These are phyloP conservation scores for Archaeoteleia sp. DNA, from an alignment of 2,888 invertebrate genomes.

Conservation along the genomic window DNA sequence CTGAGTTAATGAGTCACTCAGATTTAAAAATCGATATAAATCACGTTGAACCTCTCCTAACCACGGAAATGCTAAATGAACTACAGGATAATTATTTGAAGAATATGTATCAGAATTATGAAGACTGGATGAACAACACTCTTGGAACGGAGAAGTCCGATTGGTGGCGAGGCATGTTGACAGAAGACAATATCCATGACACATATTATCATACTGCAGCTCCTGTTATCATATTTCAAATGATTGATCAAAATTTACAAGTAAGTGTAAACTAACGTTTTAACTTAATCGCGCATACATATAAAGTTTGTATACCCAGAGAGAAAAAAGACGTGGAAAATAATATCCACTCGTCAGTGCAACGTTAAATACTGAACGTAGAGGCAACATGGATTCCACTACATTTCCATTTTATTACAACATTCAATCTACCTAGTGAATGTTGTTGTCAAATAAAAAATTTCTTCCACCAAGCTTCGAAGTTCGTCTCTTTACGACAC, in stretches of 20 bases:
- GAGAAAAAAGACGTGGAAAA: too few relatives aligned
- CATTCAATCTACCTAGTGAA: too few relatives aligned
- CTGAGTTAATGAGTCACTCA: slow-evolving; percentile 91
- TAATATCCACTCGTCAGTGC: too few relatives aligned
- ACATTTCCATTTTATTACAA: too few relatives aligned
- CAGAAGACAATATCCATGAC: slow-evolving; percentile 81
- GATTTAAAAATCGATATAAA: slow-evolving; percentile 86
- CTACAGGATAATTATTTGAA: slow-evolving; percentile 89
- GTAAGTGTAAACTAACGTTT: slow-evolving; percentile 22
- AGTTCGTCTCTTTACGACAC: too few relatives aligned
- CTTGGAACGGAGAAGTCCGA: slow-evolving; percentile 93
- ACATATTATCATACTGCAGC: slow-evolving; percentile 94
- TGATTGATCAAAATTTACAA: slow-evolving; percentile 98
- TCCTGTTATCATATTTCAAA: slow-evolving; percentile 97
- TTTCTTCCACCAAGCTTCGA: too few relatives aligned
- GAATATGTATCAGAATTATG: slow-evolving; percentile 92
- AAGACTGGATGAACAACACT: slow-evolving; percentile 97
- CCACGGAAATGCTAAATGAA: slow-evolving; percentile 83
- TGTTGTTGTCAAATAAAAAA: too few relatives aligned
- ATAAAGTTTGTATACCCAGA: too few relatives aligned
- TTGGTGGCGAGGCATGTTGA: slow-evolving; percentile 88
- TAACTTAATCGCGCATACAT: too few relatives aligned
- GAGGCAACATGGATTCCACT: too few relatives aligned
- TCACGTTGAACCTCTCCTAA: slow-evolving; percentile 85
- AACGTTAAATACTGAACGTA: too few relatives aligned